A percentile compares a stretch with the other conserved stretches of the same genome.
phyloP scores from a whole-genome alignment of 2,113 vertebrate species.

The Panthera leo region DNA sequence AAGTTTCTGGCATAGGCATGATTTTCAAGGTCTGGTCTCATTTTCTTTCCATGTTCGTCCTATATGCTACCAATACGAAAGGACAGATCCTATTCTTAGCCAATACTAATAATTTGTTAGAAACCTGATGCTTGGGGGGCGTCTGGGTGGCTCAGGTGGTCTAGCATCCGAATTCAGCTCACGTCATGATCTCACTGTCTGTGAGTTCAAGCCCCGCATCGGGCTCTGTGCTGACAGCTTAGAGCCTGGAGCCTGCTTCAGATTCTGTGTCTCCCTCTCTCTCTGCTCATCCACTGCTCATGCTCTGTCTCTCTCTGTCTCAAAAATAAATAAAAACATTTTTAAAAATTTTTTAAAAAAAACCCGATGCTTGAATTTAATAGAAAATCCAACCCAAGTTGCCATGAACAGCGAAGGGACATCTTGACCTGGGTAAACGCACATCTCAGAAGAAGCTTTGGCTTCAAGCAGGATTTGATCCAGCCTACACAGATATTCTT shows the following conservation, averaged over 20 bases:
- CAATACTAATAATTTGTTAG: background rate
- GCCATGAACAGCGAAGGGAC: background rate
- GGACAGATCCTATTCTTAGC: background rate
- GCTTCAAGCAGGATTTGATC: background rate
- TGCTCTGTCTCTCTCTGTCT: no score
- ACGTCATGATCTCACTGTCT: no score
- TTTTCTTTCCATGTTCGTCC: background rate
- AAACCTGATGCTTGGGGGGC: background rate
- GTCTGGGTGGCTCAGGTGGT: no score
- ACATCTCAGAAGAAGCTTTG: background rate
- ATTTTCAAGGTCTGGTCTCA: background rate
- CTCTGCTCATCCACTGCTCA: no score
- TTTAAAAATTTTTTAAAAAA: background rate
- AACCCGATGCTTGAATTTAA: background rate
- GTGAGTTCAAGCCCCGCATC: no score
- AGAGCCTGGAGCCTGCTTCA: no score
- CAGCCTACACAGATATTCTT: background rate
- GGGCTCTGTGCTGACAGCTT: no score
- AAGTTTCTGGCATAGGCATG: background rate
- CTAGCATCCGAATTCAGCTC: no score
- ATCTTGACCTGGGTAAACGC: background rate
- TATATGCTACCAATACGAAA: background rate
- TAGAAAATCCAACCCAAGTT: constrained; percentile 10
- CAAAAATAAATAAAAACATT: no score
- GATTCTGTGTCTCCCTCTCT: no score